These are phyloP conservation scores for Dryobota labecula DNA, from an alignment of 2,888 invertebrate species.

Conservation along the genomic window DNA sequence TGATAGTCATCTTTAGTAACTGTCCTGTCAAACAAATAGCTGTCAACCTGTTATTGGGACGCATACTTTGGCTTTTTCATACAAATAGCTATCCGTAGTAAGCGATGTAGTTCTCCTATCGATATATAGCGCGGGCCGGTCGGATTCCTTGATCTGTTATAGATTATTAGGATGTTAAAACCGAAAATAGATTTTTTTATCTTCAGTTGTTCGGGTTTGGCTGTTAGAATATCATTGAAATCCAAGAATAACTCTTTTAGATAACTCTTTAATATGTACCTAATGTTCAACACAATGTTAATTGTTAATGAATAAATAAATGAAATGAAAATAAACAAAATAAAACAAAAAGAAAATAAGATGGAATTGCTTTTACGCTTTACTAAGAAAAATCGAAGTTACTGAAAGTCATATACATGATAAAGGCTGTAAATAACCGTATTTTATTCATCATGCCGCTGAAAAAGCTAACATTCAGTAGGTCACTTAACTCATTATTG, in stretches of 20 bases:
- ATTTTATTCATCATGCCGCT: background rate
- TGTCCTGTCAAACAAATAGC: background rate
- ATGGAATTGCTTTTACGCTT: background rate
- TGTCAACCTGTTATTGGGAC: background rate
- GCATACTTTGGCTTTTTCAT: background rate
- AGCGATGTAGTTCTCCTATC: background rate
- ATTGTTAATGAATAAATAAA: too few relatives aligned
- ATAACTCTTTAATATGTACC: too few relatives aligned
- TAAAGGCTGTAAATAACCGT: conserved; percentile 18
- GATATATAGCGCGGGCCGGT: background rate
- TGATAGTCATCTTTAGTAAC: background rate
- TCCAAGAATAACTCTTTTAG: background rate
- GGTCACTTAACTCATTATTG: conserved; percentile 19
- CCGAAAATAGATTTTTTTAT: background rate
- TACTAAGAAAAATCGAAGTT: conserved; percentile 14
- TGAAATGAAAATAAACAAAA: too few relatives aligned
- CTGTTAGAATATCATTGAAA: background rate
- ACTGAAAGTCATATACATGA: conserved; percentile 13
- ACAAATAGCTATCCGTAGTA: background rate
- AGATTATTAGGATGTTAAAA: background rate
- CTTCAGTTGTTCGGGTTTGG: too few relatives aligned
- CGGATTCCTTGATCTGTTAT: background rate
- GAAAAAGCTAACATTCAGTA: background rate
- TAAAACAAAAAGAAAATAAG: background rate
- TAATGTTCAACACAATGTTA: too few relatives aligned